phyloP scores from a whole-genome alignment of 2,888 invertebrate genomes.

The Callinectes sapidus region DNA sequence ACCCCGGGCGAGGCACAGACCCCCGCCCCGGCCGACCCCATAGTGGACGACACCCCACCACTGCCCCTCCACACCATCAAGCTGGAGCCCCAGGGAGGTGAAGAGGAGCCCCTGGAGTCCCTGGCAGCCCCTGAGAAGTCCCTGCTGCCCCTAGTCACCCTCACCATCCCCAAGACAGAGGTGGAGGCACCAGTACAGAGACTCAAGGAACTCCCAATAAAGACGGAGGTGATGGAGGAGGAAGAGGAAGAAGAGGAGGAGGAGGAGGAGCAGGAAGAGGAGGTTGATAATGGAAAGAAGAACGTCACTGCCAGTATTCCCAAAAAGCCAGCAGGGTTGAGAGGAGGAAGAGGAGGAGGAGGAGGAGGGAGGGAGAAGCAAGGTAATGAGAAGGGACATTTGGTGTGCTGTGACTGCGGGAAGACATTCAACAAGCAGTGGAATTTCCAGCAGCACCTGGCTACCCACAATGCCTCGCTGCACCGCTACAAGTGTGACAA shows the following conservation, averaged over 20 bases:
- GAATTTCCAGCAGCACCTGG: constrained; percentile 71
- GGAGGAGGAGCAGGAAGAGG: not conserved
- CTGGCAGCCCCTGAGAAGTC: not conserved
- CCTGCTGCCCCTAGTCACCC: constrained; percentile 12
- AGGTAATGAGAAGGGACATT: not conserved
- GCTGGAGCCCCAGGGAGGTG: constrained; percentile 48
- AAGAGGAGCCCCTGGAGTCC: constrained; percentile 22
- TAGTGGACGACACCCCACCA: not conserved
- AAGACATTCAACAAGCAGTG: constrained; percentile 60
- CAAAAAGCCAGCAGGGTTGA: not conserved
- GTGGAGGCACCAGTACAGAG: not conserved
- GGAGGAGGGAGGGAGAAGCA: not conserved
- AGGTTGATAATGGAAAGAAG: not conserved
- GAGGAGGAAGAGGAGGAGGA: not conserved
- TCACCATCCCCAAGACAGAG: constrained; percentile 26
- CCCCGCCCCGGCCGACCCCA: not conserved
- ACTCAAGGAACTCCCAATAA: constrained; percentile 27
- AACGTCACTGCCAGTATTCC: not conserved
- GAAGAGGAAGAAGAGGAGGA: not conserved
- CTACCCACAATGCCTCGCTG: constrained; percentile 67
- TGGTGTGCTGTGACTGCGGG: constrained; percentile 62
- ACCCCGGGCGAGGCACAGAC: constrained; percentile 9
- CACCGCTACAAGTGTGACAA: constrained; percentile 62
- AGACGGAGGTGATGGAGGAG: not conserved
- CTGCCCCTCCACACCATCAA: constrained; percentile 52